Base-by-base conservation (phyloP, 2,888 invertebrate species). In the Torymus tubicola region DNA sequence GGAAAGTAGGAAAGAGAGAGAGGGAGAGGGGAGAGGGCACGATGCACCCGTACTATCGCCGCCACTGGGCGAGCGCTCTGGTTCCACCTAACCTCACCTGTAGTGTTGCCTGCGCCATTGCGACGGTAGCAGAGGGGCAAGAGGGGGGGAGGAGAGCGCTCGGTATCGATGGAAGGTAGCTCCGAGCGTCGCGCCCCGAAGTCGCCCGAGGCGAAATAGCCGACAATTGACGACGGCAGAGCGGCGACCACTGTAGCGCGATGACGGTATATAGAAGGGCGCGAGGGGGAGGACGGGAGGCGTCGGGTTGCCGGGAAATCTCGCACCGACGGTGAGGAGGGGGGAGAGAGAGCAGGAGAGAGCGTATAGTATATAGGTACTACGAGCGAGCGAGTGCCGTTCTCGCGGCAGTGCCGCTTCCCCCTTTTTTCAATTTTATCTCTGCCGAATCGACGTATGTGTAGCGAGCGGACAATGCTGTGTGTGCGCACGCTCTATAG, bases 321-420 rank as follows among this genome's bases (percentile, higher is more conserved):
- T 31, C 31, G 5, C 5, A 5, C 31, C 31, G 31, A 2, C 4
- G 31, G 31, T 31, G 31, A n/a, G 31, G 31, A 5, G 31, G 31
- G 31, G 31, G 5, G 31, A 31, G 31, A 5, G 31, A 31, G 31
- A 31, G 31, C 31, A 5, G 31, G 31, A 31, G 31, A 31, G 31
- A 31, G 31, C 31, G 31, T 3, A 31, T 3, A 31, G 4, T 31
- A 21, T 21, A 21, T 21, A 21, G 1, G 82, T n/a, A n/a, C n/a
- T n/a, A n/a, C n/a, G n/a, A n/a, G 82, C 83, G 86, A 85, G 86
- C 71, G 84, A 84, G 84, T 76, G 90, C 89, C 84, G 84, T 90
- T 90, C 90, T 86, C 84, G 85, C 83, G 85, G 85, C 86, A 87
- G 89, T 87, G 84, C 90, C 84, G 87, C 90, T 88, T 90, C 89